Conservation (phyloP, 2,888 invertebrate species). For the Tillus elongatus region DNA sequence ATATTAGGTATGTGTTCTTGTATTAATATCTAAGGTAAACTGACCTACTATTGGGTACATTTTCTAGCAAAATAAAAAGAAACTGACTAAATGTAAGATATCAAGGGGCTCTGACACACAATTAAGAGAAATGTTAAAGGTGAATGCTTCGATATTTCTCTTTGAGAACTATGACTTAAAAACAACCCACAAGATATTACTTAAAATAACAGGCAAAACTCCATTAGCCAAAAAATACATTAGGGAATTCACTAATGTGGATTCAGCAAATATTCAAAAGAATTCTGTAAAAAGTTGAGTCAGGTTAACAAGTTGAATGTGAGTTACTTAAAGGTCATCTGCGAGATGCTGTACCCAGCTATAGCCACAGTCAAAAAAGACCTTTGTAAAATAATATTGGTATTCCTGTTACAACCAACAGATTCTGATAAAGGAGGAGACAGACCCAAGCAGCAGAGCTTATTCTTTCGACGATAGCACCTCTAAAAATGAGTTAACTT, state of each 20-base stretch:
- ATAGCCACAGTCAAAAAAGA: constrained; percentile 59
- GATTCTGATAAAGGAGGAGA: constrained; percentile 47
- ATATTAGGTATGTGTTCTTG: too few relatives aligned
- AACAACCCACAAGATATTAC: constrained; percentile 56
- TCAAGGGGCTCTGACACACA: constrained; percentile 55
- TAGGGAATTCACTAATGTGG: constrained; percentile 70
- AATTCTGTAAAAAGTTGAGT: constrained; percentile 61
- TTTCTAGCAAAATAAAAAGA: too few relatives aligned
- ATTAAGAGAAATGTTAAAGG: constrained; percentile 59
- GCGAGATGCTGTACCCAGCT: constrained; percentile 63
- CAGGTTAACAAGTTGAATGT: constrained; percentile 53
- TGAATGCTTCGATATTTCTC: constrained; percentile 53
- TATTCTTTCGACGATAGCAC: constrained; percentile 41
- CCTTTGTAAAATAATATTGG: constrained; percentile 45
- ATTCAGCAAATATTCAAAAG: constrained; percentile 63
- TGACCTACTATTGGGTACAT: too few relatives aligned
- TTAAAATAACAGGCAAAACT: too few relatives aligned
- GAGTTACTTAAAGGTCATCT: too few relatives aligned
- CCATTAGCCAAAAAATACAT: constrained; percentile 67
- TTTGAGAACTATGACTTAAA: constrained; percentile 62
- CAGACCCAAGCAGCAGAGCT: constrained; percentile 51
- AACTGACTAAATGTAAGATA: constrained; percentile 31
- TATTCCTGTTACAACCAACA: too few relatives aligned
- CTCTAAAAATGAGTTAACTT: constrained; percentile 38
- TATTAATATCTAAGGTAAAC: too few relatives aligned